These are phyloP conservation scores for Sisor rabdophorus DNA, from an alignment of 2,113 vertebrate genomes.

Conservation along the genomic window DNA sequence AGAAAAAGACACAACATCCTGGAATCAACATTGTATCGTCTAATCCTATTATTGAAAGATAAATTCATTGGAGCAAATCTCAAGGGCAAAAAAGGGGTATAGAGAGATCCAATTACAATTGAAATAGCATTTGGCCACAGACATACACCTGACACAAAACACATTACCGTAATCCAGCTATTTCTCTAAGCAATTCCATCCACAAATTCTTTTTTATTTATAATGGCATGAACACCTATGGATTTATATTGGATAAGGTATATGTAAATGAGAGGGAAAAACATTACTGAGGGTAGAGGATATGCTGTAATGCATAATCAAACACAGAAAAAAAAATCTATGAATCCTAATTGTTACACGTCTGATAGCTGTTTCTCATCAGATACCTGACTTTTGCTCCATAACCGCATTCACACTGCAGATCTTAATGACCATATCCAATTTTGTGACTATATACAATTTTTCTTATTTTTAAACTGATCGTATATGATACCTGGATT, in stretches of 20 bases:
- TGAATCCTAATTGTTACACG: neutral
- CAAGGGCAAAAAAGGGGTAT: constrained; percentile 45
- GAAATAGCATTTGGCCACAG: constrained; percentile 30
- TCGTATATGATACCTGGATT: too few relatives aligned
- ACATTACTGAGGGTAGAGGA: neutral
- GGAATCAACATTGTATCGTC: constrained; percentile 37
- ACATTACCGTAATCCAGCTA: constrained; percentile 5
- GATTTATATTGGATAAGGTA: neutral
- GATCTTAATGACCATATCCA: too few relatives aligned
- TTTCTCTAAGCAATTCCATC: constrained; percentile 8
- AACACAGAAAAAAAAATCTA: neutral
- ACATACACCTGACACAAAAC: constrained; percentile 18
- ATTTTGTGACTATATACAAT: too few relatives aligned
- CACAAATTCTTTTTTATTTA: constrained; percentile 32
- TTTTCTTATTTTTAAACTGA: too few relatives aligned
- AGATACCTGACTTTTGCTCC: neutral
- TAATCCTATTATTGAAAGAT: constrained; percentile 52
- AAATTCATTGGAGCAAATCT: constrained; percentile 47
- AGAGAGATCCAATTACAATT: constrained; percentile 51
- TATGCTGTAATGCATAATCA: constrained; percentile 19
- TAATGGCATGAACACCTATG: constrained; percentile 2
- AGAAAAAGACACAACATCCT: constrained; percentile 52
- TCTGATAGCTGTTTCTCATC: neutral
- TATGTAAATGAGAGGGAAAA: constrained; percentile 18
- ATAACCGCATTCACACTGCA: too few relatives aligned